Evolutionary conservation across 2,113 vertebrate genomes (phyloP).

Genomic region (Poicephalus gulielmi): DNA sequence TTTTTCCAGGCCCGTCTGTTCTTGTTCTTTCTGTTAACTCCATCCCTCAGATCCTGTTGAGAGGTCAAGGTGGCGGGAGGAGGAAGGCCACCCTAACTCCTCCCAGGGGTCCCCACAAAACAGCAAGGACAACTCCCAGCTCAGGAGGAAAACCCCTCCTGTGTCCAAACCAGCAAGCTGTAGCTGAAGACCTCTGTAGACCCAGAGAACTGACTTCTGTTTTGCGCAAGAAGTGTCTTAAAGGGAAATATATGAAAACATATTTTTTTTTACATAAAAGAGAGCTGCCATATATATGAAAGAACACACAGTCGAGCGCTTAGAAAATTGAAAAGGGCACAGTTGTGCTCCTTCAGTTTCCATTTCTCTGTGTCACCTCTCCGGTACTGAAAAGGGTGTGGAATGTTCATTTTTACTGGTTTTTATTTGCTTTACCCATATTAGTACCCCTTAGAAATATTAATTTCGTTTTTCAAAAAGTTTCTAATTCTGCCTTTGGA

Average conservation of each 20-base stretch:
- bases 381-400: not conserved
- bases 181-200: not conserved
- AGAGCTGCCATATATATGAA: not conserved
- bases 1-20: not conserved
- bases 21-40: not conserved
- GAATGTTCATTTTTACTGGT: not conserved
- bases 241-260: not conserved
- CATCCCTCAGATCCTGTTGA: rapidly evolving
- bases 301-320: not conserved
- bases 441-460: not conserved
- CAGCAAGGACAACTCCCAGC: not conserved
- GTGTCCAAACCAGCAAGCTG: not conserved
- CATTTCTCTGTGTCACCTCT: not conserved
- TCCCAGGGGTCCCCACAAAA: not conserved
- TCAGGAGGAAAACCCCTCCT: not conserved
- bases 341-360: not conserved
- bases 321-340: not conserved
- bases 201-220: not conserved
- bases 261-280: not conserved
- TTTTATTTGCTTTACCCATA: not conserved
- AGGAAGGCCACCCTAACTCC: not conserved
- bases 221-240: not conserved
- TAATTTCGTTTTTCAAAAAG: not conserved
- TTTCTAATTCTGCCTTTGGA: not conserved
- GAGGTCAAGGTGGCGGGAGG: rapidly evolving